These are phyloP conservation scores for Apodemia hepburni DNA, from an alignment of 2,888 invertebrate species.

Conservation along the genomic window DNA sequence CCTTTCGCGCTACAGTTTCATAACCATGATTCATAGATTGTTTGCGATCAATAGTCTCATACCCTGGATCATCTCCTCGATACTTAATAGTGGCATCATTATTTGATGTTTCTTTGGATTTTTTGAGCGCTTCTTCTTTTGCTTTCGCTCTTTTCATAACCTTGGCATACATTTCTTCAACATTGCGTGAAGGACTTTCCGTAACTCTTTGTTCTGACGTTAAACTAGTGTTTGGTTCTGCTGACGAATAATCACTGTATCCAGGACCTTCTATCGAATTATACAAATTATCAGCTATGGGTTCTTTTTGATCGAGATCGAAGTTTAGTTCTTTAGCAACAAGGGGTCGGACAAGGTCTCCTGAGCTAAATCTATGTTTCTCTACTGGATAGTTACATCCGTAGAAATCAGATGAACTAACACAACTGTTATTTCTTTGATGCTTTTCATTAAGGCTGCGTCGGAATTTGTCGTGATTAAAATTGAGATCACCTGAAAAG, in stretches of 20 bases:
- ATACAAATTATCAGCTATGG: constrained; percentile 55
- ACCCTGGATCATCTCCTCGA: constrained; percentile 71
- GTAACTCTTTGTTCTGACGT: constrained; percentile 60
- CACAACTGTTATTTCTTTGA: constrained; percentile 75
- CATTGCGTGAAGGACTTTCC: constrained; percentile 82
- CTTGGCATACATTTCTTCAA: constrained; percentile 96
- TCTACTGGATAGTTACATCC: constrained; percentile 77
- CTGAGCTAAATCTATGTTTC: constrained; percentile 73
- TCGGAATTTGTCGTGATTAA: constrained; percentile 67
- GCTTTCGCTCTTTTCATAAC: constrained; percentile 86
- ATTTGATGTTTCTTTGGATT: constrained; percentile 50
- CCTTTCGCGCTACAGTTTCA: constrained; percentile 77
- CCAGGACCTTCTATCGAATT: constrained; percentile 63
- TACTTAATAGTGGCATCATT: constrained; percentile 48
- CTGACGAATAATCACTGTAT: constrained; percentile 54
- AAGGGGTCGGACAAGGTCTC: constrained; percentile 67
- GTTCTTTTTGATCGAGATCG: constrained; percentile 58
- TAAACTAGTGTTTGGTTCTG: constrained; percentile 51
- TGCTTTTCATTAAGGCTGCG: constrained; percentile 75
- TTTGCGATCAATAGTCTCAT: constrained; percentile 72
- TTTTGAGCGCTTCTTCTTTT: constrained; percentile 51
- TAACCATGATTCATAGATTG: constrained; percentile 78
- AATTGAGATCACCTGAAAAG: constrained; percentile 63
- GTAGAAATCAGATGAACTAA: constrained; percentile 75
- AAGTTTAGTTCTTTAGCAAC: constrained; percentile 69